Percentiles rank a stretch among this genome's conserved stretches.
Evolutionary conservation across 92 coral and sea anemone genomes (phyloP).

Genomic region (Hydrozoanthus gracilis): DNA sequence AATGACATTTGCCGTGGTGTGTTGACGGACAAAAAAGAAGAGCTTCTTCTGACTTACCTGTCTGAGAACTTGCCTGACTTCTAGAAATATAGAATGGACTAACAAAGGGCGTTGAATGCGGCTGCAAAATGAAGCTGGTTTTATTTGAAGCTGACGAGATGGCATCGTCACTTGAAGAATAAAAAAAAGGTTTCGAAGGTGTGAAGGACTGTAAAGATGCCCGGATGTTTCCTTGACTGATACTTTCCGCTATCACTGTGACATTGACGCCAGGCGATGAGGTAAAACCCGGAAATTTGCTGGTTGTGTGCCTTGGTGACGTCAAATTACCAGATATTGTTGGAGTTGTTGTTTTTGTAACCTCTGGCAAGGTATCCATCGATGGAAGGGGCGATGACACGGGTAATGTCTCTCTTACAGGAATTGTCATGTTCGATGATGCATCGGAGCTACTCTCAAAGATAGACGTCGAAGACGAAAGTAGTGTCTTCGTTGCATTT

Average conservation of each 20-base stretch:
- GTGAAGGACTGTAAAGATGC: not conserved
- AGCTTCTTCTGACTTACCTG: slow-evolving; percentile 23
- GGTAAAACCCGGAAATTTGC: not conserved
- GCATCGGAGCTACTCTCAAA: not conserved
- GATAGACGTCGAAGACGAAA: not conserved
- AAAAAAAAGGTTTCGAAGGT: not conserved
- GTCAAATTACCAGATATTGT: not conserved
- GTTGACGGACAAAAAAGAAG: not conserved
- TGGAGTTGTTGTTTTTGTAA: not conserved
- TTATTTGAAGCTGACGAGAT: not conserved
- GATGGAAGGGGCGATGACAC: not conserved
- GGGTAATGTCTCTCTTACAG: not conserved
- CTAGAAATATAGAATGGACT: no score
- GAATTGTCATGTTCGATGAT: not conserved
- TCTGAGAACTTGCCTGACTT: not conserved
- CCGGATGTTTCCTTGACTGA: not conserved
- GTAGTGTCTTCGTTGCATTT: not conserved
- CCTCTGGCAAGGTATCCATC: not conserved
- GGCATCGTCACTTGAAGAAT: not conserved
- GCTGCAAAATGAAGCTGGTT: not conserved
- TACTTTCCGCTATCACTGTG: no score
- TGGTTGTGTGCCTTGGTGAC: not conserved
- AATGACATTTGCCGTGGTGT: not conserved
- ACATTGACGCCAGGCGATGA: not conserved
- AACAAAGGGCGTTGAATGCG: not conserved